Base-by-base conservation (phyloP, 2,113 vertebrate genomes). In the Pygoscelis antarcticus region DNA sequence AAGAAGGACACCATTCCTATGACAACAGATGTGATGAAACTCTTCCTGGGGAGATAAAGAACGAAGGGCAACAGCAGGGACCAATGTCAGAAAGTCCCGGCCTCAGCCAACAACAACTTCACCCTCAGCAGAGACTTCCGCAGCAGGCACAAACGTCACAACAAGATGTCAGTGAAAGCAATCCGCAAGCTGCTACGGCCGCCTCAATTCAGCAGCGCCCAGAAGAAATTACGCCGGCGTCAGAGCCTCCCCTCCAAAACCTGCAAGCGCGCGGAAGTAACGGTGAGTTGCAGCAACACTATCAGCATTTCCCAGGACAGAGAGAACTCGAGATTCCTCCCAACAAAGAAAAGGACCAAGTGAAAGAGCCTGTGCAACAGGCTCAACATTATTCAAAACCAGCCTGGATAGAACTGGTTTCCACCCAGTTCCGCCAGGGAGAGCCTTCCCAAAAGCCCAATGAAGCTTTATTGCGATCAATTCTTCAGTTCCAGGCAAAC, bases 341-440 rank as follows among this genome's bases (percentile, higher is more conserved):
- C 17, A 83, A 96, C 64, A 96, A 94, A 91, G 97, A 98, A 87
- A 98, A 98, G 84, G 98, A 98, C 57, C 98, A 98, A 71, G 84
- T 47, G 26, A 98, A 94, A 90, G 98, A 96, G 29, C 94, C 70
- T 11, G 68, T 94, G 69, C 97, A 97, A 69, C 96, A 97, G 80
- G 42, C 92, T 54, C 97, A 96, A 87, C 49, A 17, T 69, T 97
- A 87, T 42, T 91, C 97, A 64, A 98, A 99, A 84, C 95, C 98
- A 60, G 97, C 97, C 57, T 99, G 99, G 99, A 99, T 98, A 89
- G 98, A 99, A 90, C 83, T 98, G 75, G 98, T 98, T 96, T 97
- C 98, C 81, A 96, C 97, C 61, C 98, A 96, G 81, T 98, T 98
- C 89, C 96, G 36, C 80, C 95, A 96, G 74, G 93, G 80, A 91